Percentiles rank a stretch among this genome's conserved stretches.
Evolutionary conservation across 1,140 invertebrate species (phyloP).

Genomic region (Daktulosphaira vitifoliae): DNA sequence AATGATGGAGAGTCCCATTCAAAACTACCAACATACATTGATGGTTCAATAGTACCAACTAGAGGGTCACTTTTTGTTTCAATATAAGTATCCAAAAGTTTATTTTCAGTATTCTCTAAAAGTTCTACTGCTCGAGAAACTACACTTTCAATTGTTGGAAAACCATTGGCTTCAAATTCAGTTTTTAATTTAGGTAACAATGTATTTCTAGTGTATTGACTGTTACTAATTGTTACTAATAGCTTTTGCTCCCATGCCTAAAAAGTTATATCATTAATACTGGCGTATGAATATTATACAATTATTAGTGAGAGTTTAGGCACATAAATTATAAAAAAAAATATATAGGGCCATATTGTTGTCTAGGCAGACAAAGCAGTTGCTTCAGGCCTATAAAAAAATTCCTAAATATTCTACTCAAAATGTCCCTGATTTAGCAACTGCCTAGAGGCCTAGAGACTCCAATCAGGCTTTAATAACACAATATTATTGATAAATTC

Average conservation of each 20-base stretch:
- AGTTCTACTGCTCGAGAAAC: conserved; percentile 50
- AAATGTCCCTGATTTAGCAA: too few species aligned
- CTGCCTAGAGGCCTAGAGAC: too few species aligned
- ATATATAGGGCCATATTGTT: too few species aligned
- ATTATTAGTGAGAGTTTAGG: too few species aligned
- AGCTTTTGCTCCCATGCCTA: conserved; percentile 69
- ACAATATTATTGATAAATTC: too few species aligned
- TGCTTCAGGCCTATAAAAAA: too few species aligned
- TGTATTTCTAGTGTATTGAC: conserved; percentile 69
- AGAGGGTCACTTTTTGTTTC: conserved; percentile 88
- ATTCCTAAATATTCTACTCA: too few species aligned
- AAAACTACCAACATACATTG: conserved; percentile 85
- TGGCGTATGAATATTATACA: too few species aligned
- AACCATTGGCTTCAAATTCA: conserved; percentile 55
- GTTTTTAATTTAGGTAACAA: conserved; percentile 54
- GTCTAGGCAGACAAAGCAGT: too few species aligned
- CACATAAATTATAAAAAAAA: too few species aligned
- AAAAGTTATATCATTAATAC: conserved; percentile 40
- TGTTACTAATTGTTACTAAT: conserved; percentile 81
- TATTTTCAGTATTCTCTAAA: conserved; percentile 57
- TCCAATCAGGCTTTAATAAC: too few species aligned
- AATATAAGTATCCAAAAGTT: conserved; percentile 70
- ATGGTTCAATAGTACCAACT: conserved; percentile 86
- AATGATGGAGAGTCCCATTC: conserved; percentile 64
- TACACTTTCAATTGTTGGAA: conserved; percentile 58